These are phyloP conservation scores for Pocota personata DNA, from an alignment of 2,888 invertebrate species.

Conservation along the genomic window DNA sequence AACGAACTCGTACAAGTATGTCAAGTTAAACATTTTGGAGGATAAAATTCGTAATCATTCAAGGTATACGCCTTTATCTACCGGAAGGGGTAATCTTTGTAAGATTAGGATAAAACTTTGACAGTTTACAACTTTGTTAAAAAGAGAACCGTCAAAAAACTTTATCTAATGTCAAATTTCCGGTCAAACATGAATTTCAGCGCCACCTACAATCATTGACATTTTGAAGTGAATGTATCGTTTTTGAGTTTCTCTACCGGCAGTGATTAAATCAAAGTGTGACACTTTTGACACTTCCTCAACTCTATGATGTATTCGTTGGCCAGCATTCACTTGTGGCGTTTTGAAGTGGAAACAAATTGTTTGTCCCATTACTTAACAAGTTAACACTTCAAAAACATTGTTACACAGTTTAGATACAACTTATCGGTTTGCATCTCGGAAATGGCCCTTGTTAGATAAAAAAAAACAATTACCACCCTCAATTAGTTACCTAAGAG, in stretches of 20 bases:
- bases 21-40: too few species aligned
- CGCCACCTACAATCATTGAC: background rate
- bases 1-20: too few species aligned
- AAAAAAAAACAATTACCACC: conserved; percentile 15
- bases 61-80: too few species aligned
- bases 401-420: background rate
- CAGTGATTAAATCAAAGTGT: background rate
- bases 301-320: background rate
- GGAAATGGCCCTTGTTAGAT: conserved; percentile 4
- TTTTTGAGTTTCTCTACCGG: background rate
- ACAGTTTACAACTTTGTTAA: too few species aligned
- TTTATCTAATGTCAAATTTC: background rate
- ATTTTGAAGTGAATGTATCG: background rate
- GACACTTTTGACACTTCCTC: background rate
- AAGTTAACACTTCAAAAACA: background rate
- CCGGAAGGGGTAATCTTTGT: too few species aligned
- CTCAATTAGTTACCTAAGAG: conserved; percentile 4
- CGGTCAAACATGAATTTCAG: background rate
- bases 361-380: background rate
- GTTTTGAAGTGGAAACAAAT: background rate
- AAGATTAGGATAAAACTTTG: too few species aligned
- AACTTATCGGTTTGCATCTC: conserved; percentile 6
- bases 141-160: background rate
- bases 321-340: background rate
- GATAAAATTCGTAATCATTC: too few species aligned